These are phyloP conservation scores for Drosophila pullipes DNA, from an alignment of 2,888 invertebrate species.

Conservation along the genomic window DNA sequence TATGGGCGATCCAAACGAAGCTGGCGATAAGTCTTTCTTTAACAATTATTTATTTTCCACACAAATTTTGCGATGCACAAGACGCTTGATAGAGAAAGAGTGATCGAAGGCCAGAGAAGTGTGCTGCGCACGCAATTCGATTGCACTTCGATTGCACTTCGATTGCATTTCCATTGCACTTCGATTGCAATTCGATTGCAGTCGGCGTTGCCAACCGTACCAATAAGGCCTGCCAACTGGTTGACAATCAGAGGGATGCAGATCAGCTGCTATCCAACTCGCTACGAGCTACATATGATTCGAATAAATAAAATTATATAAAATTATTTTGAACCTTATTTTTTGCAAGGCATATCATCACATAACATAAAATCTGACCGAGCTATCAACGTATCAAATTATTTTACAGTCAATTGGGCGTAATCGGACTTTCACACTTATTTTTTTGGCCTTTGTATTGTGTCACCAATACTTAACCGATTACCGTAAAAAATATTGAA, in stretches of 20 bases:
- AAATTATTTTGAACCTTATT: background rate
- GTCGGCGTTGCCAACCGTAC: background rate
- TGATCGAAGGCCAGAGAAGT: background rate
- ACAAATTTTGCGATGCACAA: background rate
- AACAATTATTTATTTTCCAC: background rate
- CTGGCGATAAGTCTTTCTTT: background rate
- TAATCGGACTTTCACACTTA: fast-evolving
- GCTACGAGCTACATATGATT: too few relatives aligned
- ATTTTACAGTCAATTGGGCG: too few relatives aligned
- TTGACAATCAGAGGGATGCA: background rate
- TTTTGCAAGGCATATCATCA: background rate
- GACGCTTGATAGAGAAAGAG: background rate
- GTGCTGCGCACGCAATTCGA: background rate
- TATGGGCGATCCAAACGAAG: background rate
- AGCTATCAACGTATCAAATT: background rate
- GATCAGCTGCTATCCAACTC: background rate
- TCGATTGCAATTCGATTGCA: background rate
- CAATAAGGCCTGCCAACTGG: background rate
- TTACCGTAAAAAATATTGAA: background rate
- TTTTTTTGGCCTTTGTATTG: background rate
- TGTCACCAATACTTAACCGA: background rate
- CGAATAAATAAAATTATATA: background rate
- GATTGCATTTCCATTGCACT: background rate
- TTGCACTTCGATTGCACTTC: background rate
- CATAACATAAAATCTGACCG: background rate